Evolutionary conservation across 2,113 vertebrate genomes (phyloP).

Genomic region (Tapirus terrestris): DNA sequence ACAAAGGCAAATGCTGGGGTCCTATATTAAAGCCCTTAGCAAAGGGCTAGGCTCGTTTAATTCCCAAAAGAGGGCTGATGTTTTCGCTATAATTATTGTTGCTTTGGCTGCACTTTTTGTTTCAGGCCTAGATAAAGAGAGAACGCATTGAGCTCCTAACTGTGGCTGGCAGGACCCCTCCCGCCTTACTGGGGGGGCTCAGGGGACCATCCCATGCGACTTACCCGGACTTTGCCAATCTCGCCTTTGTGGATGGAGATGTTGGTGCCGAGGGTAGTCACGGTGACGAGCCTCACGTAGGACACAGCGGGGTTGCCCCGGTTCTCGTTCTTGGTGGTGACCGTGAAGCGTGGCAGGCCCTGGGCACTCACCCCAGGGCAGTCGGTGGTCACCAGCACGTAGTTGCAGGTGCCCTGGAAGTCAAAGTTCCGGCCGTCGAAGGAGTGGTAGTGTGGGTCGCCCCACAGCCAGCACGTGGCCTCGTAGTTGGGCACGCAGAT

Average conservation of each 20-base stretch:
- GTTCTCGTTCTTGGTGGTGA: constrained; percentile 90
- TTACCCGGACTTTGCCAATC: constrained; percentile 87
- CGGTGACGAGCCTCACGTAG: constrained; percentile 82
- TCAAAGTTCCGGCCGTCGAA: constrained; percentile 85
- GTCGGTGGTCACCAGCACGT: constrained; percentile 83
- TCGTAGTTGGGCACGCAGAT: constrained; percentile 86
- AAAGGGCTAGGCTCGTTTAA: background rate
- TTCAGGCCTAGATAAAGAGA: background rate
- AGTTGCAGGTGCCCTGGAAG: constrained; percentile 89
- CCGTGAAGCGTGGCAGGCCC: constrained; percentile 86
- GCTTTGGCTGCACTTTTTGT: background rate
- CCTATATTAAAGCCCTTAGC: background rate
- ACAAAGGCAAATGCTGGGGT: background rate
- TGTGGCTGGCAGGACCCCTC: background rate
- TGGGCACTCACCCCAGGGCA: constrained; percentile 79
- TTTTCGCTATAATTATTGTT: background rate
- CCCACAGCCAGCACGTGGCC: constrained; percentile 84
- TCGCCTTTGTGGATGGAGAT: constrained; percentile 86
- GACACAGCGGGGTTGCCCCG: constrained; percentile 86
- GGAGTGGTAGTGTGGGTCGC: constrained; percentile 87
- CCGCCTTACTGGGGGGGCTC: background rate
- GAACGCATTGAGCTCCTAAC: background rate
- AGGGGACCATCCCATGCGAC: constrained; percentile 9
- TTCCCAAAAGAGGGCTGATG: background rate
- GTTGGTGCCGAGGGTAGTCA: constrained; percentile 82